Base-by-base conservation (phyloP, 2,888 invertebrate genomes). In the Schizotus pectinicornis region DNA sequence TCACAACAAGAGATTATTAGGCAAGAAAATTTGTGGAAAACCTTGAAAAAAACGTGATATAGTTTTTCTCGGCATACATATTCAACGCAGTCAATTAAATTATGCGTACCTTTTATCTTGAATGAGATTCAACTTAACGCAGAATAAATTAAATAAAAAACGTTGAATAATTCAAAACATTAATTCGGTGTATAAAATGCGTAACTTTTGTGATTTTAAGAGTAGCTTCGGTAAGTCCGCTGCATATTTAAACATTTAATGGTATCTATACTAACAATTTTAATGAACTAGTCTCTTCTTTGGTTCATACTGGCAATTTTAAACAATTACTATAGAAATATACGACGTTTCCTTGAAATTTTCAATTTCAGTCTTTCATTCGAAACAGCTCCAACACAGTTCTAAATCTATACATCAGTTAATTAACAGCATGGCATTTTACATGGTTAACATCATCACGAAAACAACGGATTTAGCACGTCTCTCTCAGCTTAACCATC, bases 401-500 rank as follows among this genome's bases (percentile, higher is more conserved):
- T 53, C 38, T 57, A 50, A 54, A 38, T 41, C 47, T 39, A 43
- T 51, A 61, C 57, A n/a, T n/a, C n/a, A 57, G 49, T 43, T 45
- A 58, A 48, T 31, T 43, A 48, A 35, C 11, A 47, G 9, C 46
- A 56, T 51, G 55, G 56, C 55, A 51, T 32, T 48, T 52, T 33
- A 57, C 12, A 47, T 56, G 51, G 48, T 56, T 47, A 48, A 51
- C 51, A 51, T 46, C 14, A 36, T 43, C 9, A 45, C 12, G 33
- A 43, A 41, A 46, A 8, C 22, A 33, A 56, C 33, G 46, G 45
- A 54, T 56, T 64, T 68, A 75, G 68, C 82, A 82, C 34, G 74
- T 67, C n/a, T 77, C 74, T 62, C 80, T 80, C 33, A 79, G 75
- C 68, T 83, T 82, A n/a, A 85, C 74, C 47, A 81, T 84, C 86